phyloP scores from a whole-genome alignment of 2,113 vertebrate species.

The Zosterops lateralis region DNA sequence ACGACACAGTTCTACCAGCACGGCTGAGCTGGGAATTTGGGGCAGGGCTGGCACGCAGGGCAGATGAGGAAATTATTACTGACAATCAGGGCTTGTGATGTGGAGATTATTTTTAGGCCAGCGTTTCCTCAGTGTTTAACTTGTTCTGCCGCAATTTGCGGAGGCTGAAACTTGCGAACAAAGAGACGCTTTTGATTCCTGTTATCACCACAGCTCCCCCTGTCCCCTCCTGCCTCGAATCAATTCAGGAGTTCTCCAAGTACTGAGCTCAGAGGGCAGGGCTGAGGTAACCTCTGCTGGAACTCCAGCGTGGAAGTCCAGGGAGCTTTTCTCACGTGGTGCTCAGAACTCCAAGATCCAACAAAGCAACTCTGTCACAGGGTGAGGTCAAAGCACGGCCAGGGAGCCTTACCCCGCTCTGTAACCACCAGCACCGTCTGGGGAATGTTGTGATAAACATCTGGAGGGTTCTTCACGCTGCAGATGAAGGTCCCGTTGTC shows the following conservation, averaged over 20 bases:
- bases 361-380: rapidly evolving
- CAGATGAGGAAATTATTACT: neutral
- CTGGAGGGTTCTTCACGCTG: constrained; percentile 89
- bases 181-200: neutral
- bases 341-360: neutral
- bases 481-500: constrained; percentile 93
- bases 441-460: constrained; percentile 85
- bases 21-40: neutral
- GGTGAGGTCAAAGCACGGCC: rapidly evolving
- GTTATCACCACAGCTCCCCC: neutral
- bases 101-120: neutral
- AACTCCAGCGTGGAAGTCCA: neutral
- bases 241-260: neutral
- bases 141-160: neutral
- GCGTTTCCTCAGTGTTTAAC: neutral
- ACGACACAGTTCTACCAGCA: neutral
- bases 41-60: neutral
- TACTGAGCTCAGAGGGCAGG: neutral
- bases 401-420: constrained; percentile 75
- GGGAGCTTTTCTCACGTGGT: rapidly evolving
- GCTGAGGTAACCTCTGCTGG: neutral
- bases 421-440: constrained; percentile 79
- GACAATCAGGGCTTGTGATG: neutral
- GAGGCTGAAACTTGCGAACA: neutral
- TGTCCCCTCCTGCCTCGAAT: neutral